Evolutionary conservation across 2,888 invertebrate genomes (phyloP).

Genomic region (Agrotis puta): DNA sequence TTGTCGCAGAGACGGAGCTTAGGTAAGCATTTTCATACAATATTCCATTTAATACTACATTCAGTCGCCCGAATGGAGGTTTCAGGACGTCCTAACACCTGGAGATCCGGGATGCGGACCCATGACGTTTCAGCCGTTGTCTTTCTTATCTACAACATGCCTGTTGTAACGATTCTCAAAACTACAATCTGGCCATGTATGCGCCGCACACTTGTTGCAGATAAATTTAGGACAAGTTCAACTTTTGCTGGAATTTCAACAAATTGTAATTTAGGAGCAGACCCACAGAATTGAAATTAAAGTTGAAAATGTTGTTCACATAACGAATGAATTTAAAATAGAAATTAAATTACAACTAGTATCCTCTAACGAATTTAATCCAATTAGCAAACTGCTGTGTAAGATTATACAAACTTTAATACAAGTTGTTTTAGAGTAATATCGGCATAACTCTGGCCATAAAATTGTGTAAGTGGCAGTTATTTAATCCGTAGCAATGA

Average conservation of each 20-base stretch:
- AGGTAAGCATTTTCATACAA: slow-evolving; percentile 36
- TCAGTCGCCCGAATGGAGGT: slow-evolving; percentile 56
- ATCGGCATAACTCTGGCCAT: slow-evolving; percentile 42
- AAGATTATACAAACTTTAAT: slow-evolving; percentile 30
- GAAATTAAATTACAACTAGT: slow-evolving; percentile 25
- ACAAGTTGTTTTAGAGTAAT: slow-evolving; percentile 40
- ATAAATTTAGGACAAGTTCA: slow-evolving; percentile 61
- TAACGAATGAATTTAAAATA: slow-evolving; percentile 48
- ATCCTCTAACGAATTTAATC: slow-evolving; percentile 41
- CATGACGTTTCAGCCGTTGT: slow-evolving; percentile 66
- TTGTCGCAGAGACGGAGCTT: slow-evolving; percentile 14
- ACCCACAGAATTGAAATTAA: slow-evolving; percentile 33
- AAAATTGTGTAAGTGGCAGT: slow-evolving; percentile 56
- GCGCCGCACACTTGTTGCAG: slow-evolving; percentile 70
- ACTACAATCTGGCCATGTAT: slow-evolving; percentile 73
- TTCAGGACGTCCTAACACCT: slow-evolving; percentile 48
- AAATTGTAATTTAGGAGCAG: slow-evolving; percentile 50
- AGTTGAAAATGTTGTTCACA: slow-evolving; percentile 41
- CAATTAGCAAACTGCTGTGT: slow-evolving; percentile 47
- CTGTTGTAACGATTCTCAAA: slow-evolving; percentile 80
- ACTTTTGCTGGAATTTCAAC: slow-evolving; percentile 64
- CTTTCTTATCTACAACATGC: slow-evolving; percentile 75
- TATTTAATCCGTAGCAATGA: slow-evolving; percentile 57
- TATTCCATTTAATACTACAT: slow-evolving; percentile 24
- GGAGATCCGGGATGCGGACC: slow-evolving; percentile 23